Percentiles rank a stretch among this genome's conserved stretches.
These are phyloP conservation scores for Panagrolaimus sp. DNA, from an alignment of 1,140 invertebrate genomes.

Conservation along the genomic window DNA sequence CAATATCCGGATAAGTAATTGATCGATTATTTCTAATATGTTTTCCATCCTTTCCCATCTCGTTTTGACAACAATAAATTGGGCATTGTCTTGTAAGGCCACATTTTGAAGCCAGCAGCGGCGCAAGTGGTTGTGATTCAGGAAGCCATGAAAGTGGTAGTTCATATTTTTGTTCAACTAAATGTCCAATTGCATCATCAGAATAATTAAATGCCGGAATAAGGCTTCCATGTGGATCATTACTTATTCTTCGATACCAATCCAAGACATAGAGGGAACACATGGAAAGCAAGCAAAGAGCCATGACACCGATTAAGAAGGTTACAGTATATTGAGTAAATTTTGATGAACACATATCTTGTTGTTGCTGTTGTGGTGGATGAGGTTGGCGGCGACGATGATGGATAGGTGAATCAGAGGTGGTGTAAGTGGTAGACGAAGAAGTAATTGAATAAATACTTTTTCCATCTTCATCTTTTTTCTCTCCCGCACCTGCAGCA, in stretches of 20 bases:
- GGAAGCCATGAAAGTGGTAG: constrained; percentile 18
- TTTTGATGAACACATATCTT: constrained; percentile 34
- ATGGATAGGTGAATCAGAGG: not conserved
- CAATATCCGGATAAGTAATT: no score
- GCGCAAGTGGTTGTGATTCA: constrained; percentile 2
- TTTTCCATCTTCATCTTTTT: not conserved
- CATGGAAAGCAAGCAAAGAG: constrained; percentile 42
- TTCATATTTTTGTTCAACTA: constrained; percentile 9
- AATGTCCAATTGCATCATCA: constrained; percentile 20
- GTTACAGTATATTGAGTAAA: constrained; percentile 44
- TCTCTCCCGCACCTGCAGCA: not conserved
- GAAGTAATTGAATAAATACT: not conserved
- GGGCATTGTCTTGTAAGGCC: not conserved
- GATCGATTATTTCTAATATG: not conserved
- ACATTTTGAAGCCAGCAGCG: constrained; percentile 5
- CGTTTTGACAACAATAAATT: constrained; percentile 12
- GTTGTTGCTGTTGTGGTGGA: not conserved
- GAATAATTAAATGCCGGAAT: constrained; percentile 17
- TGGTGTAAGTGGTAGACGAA: not conserved
- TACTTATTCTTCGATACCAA: constrained; percentile 54
- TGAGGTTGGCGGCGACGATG: not conserved
- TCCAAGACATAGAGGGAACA: constrained; percentile 50
- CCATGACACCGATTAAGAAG: constrained; percentile 37
- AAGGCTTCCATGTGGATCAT: constrained; percentile 23
- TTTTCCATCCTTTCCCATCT: not conserved